Evolutionary conservation across 1,140 invertebrate species (phyloP).

Genomic region (Drosophila sproati): DNA sequence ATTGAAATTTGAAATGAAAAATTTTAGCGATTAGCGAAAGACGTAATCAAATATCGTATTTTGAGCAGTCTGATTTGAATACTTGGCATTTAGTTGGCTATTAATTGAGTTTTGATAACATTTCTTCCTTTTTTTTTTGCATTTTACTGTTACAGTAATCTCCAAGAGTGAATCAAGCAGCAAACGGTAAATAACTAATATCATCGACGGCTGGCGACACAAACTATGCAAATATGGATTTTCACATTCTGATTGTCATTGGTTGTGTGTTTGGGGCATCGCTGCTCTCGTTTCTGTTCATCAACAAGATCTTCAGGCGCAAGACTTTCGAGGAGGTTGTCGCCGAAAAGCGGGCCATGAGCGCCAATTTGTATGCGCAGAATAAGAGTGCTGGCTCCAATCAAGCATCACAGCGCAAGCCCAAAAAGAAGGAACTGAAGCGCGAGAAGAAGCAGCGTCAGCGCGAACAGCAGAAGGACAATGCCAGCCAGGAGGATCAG

Average conservation of each 20-base stretch:
- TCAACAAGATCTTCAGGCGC: constrained; percentile 80
- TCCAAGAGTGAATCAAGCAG: constrained; percentile 4
- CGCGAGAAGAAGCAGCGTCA: constrained; percentile 77
- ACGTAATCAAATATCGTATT: too few species aligned
- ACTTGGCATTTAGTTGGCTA: too few species aligned
- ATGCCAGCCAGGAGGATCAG: constrained; percentile 57
- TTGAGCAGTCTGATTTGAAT: too few species aligned
- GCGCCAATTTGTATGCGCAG: constrained; percentile 78
- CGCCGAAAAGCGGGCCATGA: constrained; percentile 78
- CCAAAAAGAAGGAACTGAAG: constrained; percentile 78
- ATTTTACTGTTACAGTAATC: constrained; percentile 33
- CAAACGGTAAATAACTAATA: constrained; percentile 12
- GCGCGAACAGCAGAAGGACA: constrained; percentile 64
- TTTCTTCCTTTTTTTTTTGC: neutral
- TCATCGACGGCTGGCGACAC: constrained; percentile 20
- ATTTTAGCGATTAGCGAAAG: too few species aligned
- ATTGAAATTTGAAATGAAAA: too few species aligned
- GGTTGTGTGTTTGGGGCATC: constrained; percentile 82
- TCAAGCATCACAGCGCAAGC: constrained; percentile 63
- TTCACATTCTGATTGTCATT: constrained; percentile 83
- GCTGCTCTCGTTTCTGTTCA: constrained; percentile 77
- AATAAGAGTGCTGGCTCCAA: constrained; percentile 48
- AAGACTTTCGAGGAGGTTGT: constrained; percentile 83
- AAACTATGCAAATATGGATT: constrained; percentile 85
- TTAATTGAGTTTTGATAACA: neutral